Percentiles rank a stretch among this genome's conserved stretches.
Evolutionary conservation across 2,797 vertebrate genomes (phyloP).

Genomic region (Poecilia gillii): DNA sequence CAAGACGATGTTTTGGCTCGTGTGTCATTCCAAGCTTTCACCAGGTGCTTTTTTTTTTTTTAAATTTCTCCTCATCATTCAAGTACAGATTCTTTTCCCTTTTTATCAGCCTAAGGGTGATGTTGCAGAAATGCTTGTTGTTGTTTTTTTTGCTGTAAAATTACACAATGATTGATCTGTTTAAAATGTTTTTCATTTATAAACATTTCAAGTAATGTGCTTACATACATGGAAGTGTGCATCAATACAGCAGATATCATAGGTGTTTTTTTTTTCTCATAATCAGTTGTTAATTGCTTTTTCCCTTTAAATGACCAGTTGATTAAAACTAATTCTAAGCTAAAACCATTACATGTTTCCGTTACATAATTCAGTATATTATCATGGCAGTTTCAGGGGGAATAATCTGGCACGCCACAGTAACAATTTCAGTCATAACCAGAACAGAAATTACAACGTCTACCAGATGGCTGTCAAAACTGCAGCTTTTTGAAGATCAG

Average conservation of each 20-base stretch:
- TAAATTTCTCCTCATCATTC: neutral
- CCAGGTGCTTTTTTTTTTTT: neutral
- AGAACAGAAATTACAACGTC: neutral
- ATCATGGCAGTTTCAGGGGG: neutral
- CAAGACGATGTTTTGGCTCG: neutral
- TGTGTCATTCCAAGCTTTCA: neutral
- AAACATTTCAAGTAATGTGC: neutral
- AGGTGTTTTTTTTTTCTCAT: neutral
- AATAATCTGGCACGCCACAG: neutral
- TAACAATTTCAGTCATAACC: neutral
- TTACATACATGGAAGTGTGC: neutral
- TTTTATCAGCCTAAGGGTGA: neutral
- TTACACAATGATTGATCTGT: neutral
- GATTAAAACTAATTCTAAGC: too few species aligned
- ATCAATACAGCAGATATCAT: neutral
- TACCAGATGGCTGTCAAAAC: neutral
- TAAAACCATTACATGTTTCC: neutral
- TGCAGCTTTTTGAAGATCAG: neutral
- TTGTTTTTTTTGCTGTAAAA: neutral
- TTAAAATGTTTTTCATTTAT: neutral
- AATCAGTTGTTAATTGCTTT: neutral
- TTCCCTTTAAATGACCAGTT: neutral
- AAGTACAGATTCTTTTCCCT: too few species aligned
- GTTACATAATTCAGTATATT: neutral
- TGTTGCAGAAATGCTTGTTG: neutral